A percentile compares a stretch with the other conserved stretches of the same genome.
phyloP scores from a whole-genome alignment of 2,888 invertebrate species.

The Argyra leucocephala region DNA sequence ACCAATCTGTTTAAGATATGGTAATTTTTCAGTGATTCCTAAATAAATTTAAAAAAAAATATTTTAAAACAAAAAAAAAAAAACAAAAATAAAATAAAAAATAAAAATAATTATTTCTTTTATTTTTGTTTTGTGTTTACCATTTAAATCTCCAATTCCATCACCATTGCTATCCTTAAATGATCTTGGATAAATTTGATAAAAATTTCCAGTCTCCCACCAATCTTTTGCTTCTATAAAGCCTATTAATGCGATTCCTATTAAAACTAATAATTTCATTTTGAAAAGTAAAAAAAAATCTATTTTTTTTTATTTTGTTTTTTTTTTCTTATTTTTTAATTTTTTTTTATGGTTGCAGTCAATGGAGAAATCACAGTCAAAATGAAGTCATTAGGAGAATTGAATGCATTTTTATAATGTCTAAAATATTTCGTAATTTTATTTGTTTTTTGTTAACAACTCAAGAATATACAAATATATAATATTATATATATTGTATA shows the following conservation, averaged over 20 bases:
- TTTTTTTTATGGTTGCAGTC: no score
- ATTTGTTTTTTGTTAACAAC: background rate
- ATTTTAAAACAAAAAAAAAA: background rate
- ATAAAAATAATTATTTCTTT: no score
- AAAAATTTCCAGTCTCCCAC: slow-evolving; percentile 48
- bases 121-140: slow-evolving; percentile 32
- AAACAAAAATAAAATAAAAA: background rate
- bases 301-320: no score
- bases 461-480: no score
- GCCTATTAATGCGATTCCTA: slow-evolving; percentile 16
- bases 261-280: slow-evolving; percentile 15
- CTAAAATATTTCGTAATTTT: background rate
- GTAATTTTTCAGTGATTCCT: slow-evolving; percentile 53
- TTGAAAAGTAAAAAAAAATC: no score
- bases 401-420: no score
- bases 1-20: slow-evolving; percentile 58
- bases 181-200: slow-evolving; percentile 71
- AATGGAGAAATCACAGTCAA: no score
- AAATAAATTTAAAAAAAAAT: slow-evolving; percentile 23
- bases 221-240: slow-evolving; percentile 28
- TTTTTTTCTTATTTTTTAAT: no score
- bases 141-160: slow-evolving; percentile 58
- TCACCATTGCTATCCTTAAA: slow-evolving; percentile 71
- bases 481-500: no score
- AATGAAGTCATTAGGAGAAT: no score